Evolutionary conservation across 2,113 vertebrate genomes (phyloP), one percentile per base, ranked within the genome.

Genomic region (Rhodinocichla rosea): DNA sequence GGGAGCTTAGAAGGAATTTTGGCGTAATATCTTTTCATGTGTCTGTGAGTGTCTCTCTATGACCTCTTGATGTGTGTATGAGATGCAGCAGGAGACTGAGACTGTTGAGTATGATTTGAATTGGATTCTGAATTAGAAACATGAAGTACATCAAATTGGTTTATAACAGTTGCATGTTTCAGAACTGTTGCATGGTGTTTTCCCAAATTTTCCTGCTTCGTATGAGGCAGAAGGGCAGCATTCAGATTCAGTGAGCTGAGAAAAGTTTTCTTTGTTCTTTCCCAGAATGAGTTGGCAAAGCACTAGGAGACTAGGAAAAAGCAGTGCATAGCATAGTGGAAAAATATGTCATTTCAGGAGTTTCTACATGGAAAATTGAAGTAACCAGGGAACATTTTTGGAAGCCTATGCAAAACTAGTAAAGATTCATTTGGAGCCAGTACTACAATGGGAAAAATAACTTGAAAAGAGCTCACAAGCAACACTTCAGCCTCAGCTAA

Each of bases 241-340:
- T 94, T 94, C 69, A 68, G 60, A 64, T 78, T 67, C 89, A 82
- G 24, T 76, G 83, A 95, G 73, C 68, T 91, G 87, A 74, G 77
- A 68, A 71, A n/a, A 75, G 47, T 71, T 91, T 81, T 64, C 64
- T 91, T 90, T 92, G 80, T 83, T 90, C 39, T 17, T 64, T 35
- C 50, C 44, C 73, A 71, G 77, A 68, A 73, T 78, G 80, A 92
- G 35, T 18, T 84, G 83, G 69, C 87, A 73, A 8, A 49, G 21
- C 40, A 19, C 19, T 71, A 30, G 50, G 71, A 65, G 80, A 83
- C 52, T 35, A 37, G 59, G 60, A 78, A 83, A 92, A 89, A 59
- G 33, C 68, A 67, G 18, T 44, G 44, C 32, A 15, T 52, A 69
- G 26, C 1, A 2, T n/a, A 47, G 40, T 82, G 45, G 80, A 52